These are phyloP conservation scores for Colostygia pectinataria DNA, from an alignment of 2,888 invertebrate genomes.

Conservation along the genomic window DNA sequence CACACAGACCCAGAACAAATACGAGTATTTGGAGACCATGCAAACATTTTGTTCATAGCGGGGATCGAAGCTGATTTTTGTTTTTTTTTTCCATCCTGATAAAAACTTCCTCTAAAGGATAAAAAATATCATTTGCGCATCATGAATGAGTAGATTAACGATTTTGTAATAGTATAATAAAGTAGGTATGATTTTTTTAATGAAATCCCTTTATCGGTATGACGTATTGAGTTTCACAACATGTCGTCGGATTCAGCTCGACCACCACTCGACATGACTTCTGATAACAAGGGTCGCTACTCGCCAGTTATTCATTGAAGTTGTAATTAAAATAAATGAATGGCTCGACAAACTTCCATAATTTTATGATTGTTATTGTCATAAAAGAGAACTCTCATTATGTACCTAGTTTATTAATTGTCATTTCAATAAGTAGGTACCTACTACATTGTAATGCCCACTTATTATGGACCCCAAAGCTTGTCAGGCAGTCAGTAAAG, in stretches of 20 bases:
- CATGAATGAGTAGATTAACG: too few species aligned
- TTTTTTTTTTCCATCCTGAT: too few species aligned
- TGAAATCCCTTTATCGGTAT: neutral
- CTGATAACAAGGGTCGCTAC: constrained; percentile 62
- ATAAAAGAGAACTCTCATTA: constrained; percentile 23
- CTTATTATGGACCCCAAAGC: too few species aligned
- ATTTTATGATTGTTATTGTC: constrained; percentile 24
- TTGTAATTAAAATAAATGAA: constrained; percentile 66
- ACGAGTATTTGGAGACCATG: too few species aligned
- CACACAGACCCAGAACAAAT: too few species aligned
- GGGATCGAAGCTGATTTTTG: too few species aligned
- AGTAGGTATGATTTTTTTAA: neutral
- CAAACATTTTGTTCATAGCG: too few species aligned
- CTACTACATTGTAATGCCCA: neutral
- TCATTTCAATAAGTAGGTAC: neutral
- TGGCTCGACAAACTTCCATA: constrained; percentile 39
- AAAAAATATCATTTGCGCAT: too few species aligned
- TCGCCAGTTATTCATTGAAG: constrained; percentile 64
- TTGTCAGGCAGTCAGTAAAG: too few species aligned
- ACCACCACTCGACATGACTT: constrained; percentile 43
- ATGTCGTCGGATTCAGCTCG: constrained; percentile 23
- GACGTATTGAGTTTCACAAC: constrained; percentile 34
- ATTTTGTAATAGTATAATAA: neutral
- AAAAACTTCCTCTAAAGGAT: too few species aligned
- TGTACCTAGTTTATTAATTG: constrained; percentile 19